Evolutionary conservation across 1,140 invertebrate genomes (phyloP).

Genomic region (Macrocentrus cingulum): DNA sequence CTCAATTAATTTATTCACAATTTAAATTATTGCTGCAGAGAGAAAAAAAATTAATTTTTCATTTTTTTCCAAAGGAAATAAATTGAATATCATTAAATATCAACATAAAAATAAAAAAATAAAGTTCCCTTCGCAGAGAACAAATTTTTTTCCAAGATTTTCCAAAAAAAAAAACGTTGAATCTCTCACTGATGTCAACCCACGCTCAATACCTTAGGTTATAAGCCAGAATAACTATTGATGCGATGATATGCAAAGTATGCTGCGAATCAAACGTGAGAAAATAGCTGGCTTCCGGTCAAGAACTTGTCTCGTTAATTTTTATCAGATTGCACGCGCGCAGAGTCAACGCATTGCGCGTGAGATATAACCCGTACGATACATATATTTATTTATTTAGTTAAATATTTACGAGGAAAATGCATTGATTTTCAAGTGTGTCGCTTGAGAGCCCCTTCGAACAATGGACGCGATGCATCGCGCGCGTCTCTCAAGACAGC

Average conservation of each 20-base stretch:
- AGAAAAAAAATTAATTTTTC: no score
- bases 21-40: no score
- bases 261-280: not conserved
- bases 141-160: no score
- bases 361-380: not conserved
- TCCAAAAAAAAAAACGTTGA: conserved; percentile 15
- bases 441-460: conserved; percentile 3
- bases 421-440: not conserved
- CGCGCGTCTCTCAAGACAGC: not conserved
- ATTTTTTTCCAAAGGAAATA: no score
- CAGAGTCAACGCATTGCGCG: not conserved
- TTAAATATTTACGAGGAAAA: not conserved
- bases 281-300: conserved; percentile 14
- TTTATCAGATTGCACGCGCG: not conserved
- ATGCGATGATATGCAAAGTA: conserved; percentile 22
- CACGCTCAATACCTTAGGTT: conserved; percentile 14
- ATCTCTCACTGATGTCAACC: conserved; percentile 17
- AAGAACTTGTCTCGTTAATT: conserved; percentile 17
- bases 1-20: no score
- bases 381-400: not conserved
- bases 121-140: no score
- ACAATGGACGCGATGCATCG: not conserved
- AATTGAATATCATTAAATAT: no score
- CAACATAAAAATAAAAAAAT: not conserved
- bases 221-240: no score